A percentile compares a stretch with the other conserved stretches of the same genome.
These are phyloP conservation scores for Sanderia malayensis DNA, from an alignment of 30 jellyfish, hydroid and myxozoan genomes.

Conservation along the genomic window DNA sequence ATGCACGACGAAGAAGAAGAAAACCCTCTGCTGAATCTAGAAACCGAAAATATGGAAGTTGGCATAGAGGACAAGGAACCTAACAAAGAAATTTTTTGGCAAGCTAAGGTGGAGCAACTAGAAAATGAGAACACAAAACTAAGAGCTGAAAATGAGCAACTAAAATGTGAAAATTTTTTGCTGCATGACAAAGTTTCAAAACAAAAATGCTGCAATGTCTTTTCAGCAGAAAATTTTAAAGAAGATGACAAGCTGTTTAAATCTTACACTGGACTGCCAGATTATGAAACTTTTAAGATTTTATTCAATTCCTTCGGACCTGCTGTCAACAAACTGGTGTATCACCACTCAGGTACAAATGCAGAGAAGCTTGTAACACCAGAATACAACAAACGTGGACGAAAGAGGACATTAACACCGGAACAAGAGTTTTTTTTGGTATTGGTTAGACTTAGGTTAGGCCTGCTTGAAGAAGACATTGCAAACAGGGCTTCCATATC, in stretches of 20 bases:
- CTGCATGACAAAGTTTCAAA: no score
- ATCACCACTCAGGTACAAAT: slow-evolving; percentile 27
- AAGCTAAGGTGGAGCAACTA: no score
- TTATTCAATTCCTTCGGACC: slow-evolving; percentile 22
- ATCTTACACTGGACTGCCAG: slow-evolving; percentile 29
- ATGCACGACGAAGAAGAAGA: no score
- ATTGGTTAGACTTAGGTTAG: slow-evolving; percentile 29
- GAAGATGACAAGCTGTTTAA: background rate
- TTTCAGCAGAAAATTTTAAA: slow-evolving; percentile 6
- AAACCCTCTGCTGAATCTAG: no score
- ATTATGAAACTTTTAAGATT: slow-evolving; percentile 16
- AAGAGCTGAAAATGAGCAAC: no score
- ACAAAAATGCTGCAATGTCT: no score
- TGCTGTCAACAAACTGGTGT: slow-evolving; percentile 1
- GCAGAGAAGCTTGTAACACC: background rate
- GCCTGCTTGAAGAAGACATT: slow-evolving; percentile 23
- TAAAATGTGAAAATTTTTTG: no score
- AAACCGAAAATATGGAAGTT: no score
- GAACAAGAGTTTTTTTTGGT: slow-evolving; percentile 32
- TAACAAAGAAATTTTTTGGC: no score
- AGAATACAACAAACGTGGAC: slow-evolving; percentile 34
- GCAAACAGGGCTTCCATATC: slow-evolving; percentile 35
- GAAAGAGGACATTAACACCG: slow-evolving; percentile 25
- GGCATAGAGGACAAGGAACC: no score
- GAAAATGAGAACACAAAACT: no score